phyloP scores from a whole-genome alignment of 2,797 vertebrate genomes.

The Melanotaenia trifasciata region DNA sequence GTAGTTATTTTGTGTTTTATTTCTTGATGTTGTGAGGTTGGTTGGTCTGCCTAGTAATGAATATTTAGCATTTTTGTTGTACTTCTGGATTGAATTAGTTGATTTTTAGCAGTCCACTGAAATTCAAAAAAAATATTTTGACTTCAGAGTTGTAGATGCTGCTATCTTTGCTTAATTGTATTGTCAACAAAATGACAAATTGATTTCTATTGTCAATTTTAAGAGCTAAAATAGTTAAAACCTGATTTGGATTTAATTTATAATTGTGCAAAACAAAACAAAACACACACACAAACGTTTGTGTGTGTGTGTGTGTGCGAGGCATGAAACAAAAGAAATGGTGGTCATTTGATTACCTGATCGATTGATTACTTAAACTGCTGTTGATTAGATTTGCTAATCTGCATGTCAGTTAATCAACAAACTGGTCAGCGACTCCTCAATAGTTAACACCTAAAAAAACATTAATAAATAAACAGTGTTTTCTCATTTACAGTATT shows the following conservation, averaged over 20 bases:
- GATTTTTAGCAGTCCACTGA: too few species aligned
- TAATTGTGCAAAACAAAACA: too few species aligned
- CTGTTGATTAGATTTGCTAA: neutral
- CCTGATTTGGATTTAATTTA: too few species aligned
- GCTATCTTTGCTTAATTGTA: too few species aligned
- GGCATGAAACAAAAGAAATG: neutral
- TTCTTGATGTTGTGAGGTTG: neutral
- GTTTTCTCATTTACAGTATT: too few species aligned
- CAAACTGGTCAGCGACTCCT: neutral
- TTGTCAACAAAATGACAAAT: too few species aligned
- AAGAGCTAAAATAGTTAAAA: too few species aligned
- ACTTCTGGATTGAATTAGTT: neutral
- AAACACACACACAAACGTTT: too few species aligned
- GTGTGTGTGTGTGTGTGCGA: neutral
- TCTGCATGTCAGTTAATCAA: neutral
- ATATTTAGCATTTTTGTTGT: constrained; percentile 14
- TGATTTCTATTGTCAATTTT: too few species aligned
- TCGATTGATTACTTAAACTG: neutral
- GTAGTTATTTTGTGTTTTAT: constrained; percentile 8
- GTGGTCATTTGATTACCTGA: neutral
- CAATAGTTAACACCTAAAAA: neutral
- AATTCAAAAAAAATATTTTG: neutral
- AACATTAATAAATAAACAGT: neutral
- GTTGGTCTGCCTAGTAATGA: constrained; percentile 6
- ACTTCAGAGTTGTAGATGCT: too few species aligned